These are phyloP conservation scores for Centrocercus urophasianus DNA, from an alignment of 2,113 vertebrate genomes.

Conservation along the genomic window DNA sequence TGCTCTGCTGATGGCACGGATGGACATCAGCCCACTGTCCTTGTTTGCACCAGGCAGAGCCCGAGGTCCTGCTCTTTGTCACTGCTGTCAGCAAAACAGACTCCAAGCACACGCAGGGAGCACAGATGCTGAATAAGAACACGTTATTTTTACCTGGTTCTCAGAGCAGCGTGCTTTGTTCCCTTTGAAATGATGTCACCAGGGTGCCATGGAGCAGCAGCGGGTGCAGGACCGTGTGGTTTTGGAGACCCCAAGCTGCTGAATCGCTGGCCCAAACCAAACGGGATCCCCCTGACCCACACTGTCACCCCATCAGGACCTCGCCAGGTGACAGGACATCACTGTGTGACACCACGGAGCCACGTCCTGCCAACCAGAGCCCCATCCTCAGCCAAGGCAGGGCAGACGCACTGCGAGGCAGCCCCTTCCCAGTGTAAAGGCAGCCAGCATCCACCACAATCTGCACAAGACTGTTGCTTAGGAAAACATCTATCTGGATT, in stretches of 20 bases:
- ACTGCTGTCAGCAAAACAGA: not conserved
- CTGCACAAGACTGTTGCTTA: accelerated
- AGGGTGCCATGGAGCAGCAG: not conserved
- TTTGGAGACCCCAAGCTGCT: not conserved
- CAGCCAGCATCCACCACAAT: not conserved
- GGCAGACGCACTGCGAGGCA: accelerated
- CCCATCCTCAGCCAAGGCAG: accelerated
- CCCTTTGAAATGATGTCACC: conserved; percentile 1
- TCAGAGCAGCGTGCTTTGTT: not conserved
- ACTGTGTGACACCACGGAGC: accelerated
- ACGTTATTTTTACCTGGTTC: conserved; percentile 14
- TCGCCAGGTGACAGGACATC: not conserved
- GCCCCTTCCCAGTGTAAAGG: not conserved
- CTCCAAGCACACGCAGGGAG: accelerated
- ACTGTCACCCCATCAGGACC: not conserved
- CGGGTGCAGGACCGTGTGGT: not conserved
- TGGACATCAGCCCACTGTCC: not conserved
- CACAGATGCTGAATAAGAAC: conserved; percentile 33
- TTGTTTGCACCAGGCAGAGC: not conserved
- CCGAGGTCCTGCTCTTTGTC: not conserved
- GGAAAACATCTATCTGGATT: not conserved
- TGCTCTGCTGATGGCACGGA: not conserved
- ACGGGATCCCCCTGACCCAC: accelerated
- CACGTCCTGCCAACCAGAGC: not conserved
- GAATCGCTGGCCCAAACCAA: not conserved